phyloP scores from a whole-genome alignment of 2,888 invertebrate species.

The Pemphredon lugubris region DNA sequence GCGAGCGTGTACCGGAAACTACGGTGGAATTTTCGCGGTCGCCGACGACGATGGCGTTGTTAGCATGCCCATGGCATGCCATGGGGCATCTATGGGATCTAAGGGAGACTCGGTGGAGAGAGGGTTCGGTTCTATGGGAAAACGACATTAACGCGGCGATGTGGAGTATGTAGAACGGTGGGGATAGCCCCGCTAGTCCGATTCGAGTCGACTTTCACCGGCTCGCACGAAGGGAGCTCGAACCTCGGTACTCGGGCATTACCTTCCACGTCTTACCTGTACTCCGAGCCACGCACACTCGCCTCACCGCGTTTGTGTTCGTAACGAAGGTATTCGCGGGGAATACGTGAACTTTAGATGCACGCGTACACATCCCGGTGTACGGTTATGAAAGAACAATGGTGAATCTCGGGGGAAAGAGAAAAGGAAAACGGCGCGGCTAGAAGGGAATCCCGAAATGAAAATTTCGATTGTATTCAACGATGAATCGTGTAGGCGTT shows the following conservation, averaged over 20 bases:
- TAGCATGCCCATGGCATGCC: no score
- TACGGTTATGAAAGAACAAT: not conserved
- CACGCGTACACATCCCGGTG: not conserved
- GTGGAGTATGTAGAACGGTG: slow-evolving; percentile 44
- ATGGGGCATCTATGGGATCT: not conserved
- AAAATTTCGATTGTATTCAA: no score
- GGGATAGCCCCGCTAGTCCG: slow-evolving; percentile 60
- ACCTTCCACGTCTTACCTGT: slow-evolving; percentile 51
- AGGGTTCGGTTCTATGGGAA: slow-evolving; percentile 67
- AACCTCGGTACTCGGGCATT: slow-evolving; percentile 56
- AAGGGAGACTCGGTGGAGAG: not conserved
- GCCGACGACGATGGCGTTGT: slow-evolving; percentile 6
- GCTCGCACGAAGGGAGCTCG: slow-evolving; percentile 59
- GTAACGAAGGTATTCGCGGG: not conserved
- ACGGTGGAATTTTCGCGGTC: slow-evolving; percentile 40
- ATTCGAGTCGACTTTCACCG: slow-evolving; percentile 74
- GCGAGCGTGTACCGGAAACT: slow-evolving; percentile 27
- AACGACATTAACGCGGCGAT: slow-evolving; percentile 72
- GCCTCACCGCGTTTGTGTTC: not conserved
- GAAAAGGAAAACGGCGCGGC: not conserved
- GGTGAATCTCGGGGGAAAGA: not conserved
- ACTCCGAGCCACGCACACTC: not conserved
- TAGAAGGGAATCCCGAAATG: no score
- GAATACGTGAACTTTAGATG: slow-evolving; percentile 43
- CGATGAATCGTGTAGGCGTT: no score